phyloP scores from a whole-genome alignment of 2,888 invertebrate species.

The Ennomos fuscantarius region DNA sequence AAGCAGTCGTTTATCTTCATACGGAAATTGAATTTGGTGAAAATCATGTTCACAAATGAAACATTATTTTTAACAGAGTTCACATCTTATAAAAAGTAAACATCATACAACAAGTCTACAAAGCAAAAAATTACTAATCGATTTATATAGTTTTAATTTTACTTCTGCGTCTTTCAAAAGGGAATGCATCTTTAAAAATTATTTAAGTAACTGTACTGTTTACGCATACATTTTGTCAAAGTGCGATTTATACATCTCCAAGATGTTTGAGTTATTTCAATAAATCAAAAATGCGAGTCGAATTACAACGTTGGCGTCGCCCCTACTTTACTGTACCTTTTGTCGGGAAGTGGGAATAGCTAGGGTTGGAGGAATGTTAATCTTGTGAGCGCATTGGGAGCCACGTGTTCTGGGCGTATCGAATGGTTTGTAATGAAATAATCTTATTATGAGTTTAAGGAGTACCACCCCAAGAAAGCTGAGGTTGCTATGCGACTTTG shows the following conservation, averaged over 20 bases:
- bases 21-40: background rate
- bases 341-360: slow-evolving; percentile 41
- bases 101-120: too few relatives aligned
- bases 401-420: slow-evolving; percentile 56
- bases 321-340: slow-evolving; percentile 59
- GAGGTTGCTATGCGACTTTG: background rate
- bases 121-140: too few relatives aligned
- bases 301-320: slow-evolving; percentile 66
- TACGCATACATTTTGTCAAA: slow-evolving; percentile 26
- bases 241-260: slow-evolving; percentile 74
- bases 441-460: slow-evolving; percentile 50
- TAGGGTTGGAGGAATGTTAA: slow-evolving; percentile 73
- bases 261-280: slow-evolving; percentile 79
- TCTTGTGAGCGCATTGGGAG: slow-evolving; percentile 64
- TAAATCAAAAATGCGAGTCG: slow-evolving; percentile 82
- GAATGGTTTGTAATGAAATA: slow-evolving; percentile 54
- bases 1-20: slow-evolving; percentile 20
- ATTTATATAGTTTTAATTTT: too few relatives aligned
- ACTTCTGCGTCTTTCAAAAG: too few relatives aligned
- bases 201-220: slow-evolving; percentile 14
- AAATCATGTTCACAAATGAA: background rate
- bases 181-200: background rate
- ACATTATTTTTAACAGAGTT: too few relatives aligned
- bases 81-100: too few relatives aligned
- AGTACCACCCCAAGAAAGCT: slow-evolving; percentile 1